Conservation (phyloP, 2,113 vertebrate species). For the Cyanoramphus novaezelandiae region DNA sequence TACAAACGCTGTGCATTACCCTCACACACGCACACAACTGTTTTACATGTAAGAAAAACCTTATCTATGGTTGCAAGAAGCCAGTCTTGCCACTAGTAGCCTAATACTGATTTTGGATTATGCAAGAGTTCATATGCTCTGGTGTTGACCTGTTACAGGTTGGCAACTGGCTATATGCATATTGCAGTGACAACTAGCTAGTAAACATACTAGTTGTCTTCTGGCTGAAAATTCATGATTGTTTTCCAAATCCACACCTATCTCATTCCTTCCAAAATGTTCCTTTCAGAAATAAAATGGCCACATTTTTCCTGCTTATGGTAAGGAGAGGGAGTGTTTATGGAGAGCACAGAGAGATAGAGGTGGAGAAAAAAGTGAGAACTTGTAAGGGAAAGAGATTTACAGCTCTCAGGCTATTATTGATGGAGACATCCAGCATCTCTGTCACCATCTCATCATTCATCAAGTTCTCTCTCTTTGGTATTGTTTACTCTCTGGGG, state of each 20-base stretch:
- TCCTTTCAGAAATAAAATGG: neutral
- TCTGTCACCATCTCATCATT: neutral
- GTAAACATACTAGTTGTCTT: neutral
- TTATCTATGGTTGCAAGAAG: rapidly evolving
- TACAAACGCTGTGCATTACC: neutral
- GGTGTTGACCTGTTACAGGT: neutral
- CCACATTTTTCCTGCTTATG: neutral
- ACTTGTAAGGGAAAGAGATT: neutral
- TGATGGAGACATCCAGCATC: neutral
- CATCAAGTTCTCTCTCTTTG: neutral
- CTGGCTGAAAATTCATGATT: neutral
- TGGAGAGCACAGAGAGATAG: neutral
- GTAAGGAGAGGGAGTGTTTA: neutral
- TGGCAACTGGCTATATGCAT: neutral
- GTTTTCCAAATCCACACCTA: neutral
- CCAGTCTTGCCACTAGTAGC: neutral
- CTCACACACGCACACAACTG: rapidly evolving
- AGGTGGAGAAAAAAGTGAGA: neutral
- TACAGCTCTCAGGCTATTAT: neutral
- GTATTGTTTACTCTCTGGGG: neutral
- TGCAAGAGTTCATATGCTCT: neutral
- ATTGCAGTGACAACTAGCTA: neutral
- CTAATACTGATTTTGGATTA: neutral
- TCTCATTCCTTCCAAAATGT: neutral
- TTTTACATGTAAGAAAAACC: rapidly evolving